phyloP scores from a whole-genome alignment of 2,113 vertebrate genomes.

The Aplodontia rufa region DNA sequence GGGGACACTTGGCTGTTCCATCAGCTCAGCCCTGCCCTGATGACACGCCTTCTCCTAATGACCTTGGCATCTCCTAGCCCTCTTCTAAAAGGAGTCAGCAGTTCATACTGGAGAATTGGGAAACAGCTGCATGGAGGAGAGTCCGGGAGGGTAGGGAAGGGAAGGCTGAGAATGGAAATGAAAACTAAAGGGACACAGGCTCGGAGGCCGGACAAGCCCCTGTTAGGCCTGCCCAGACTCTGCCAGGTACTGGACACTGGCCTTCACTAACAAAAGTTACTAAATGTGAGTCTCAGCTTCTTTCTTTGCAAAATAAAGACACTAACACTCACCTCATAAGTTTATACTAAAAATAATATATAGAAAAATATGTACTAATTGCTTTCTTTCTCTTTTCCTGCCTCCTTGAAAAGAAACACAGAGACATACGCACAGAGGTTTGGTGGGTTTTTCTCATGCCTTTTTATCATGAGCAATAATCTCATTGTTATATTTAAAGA shows the following conservation, averaged over 20 bases:
- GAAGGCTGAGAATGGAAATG: background rate
- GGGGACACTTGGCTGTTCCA: background rate
- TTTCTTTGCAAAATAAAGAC: background rate
- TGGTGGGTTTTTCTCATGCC: background rate
- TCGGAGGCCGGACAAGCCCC: background rate
- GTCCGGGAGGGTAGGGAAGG: no score
- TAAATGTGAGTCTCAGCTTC: background rate
- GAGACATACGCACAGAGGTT: background rate
- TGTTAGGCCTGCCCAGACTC: background rate
- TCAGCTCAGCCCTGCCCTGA: background rate
- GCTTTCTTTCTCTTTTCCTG: background rate
- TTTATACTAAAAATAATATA: background rate
- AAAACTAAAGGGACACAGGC: background rate
- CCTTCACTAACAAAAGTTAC: background rate
- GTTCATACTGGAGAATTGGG: background rate
- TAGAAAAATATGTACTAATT: background rate
- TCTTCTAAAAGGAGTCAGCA: background rate
- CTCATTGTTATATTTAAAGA: background rate
- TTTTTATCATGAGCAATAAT: background rate
- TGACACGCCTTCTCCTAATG: background rate
- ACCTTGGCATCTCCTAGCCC: background rate
- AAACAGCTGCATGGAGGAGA: background rate
- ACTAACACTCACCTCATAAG: background rate
- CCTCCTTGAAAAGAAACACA: background rate
- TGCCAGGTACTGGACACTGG: rapidly evolving